Percentiles rank a stretch among this genome's conserved stretches.
Conservation (phyloP, 1,140 invertebrate species). For the Drosophila erecta region DNA sequence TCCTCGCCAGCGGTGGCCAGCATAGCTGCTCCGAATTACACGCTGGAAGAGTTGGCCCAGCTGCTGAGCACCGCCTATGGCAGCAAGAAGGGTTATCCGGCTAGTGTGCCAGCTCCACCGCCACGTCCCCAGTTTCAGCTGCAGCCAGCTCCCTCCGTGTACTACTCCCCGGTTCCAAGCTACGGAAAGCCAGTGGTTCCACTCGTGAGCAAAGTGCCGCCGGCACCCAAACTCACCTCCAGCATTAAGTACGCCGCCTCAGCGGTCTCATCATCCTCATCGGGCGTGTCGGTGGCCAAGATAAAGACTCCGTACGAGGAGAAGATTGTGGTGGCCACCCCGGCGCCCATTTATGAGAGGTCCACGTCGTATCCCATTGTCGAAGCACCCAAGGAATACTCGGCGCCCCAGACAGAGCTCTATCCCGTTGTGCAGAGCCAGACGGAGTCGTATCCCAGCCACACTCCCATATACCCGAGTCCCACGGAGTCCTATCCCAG, state of each 20-base stretch:
- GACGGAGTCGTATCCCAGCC: slow-evolving; percentile 45
- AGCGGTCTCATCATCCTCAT: slow-evolving; percentile 26
- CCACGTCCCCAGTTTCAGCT: slow-evolving; percentile 11
- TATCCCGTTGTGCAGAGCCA: slow-evolving; percentile 43
- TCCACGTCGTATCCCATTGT: slow-evolving; percentile 64
- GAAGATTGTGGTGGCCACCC: slow-evolving; percentile 58
- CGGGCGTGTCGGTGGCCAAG: slow-evolving; percentile 48
- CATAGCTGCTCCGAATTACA: slow-evolving; percentile 68
- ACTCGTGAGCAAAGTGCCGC: slow-evolving; percentile 30
- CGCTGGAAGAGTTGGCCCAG: slow-evolving; percentile 66
- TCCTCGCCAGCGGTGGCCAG: slow-evolving; percentile 33
- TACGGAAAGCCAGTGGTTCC: slow-evolving; percentile 16
- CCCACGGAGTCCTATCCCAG: slow-evolving; percentile 15
- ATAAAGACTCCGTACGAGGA: slow-evolving; percentile 65
- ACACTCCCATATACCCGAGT: slow-evolving; percentile 7
- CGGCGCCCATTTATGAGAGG: slow-evolving; percentile 53
- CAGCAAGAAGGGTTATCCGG: slow-evolving; percentile 43
- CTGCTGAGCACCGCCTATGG: slow-evolving; percentile 68
- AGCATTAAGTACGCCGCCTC: slow-evolving; percentile 36
- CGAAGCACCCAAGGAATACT: slow-evolving; percentile 45
- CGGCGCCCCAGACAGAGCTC: slow-evolving; percentile 42
- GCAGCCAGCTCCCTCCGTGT: slow-evolving; percentile 36
- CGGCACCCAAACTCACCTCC: slow-evolving; percentile 4
- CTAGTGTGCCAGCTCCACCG: slow-evolving; percentile 15
- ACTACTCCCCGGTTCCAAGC: slow-evolving; percentile 44